These are phyloP conservation scores for Copidosoma aretas DNA, from an alignment of 2,888 invertebrate species.

Conservation along the genomic window DNA sequence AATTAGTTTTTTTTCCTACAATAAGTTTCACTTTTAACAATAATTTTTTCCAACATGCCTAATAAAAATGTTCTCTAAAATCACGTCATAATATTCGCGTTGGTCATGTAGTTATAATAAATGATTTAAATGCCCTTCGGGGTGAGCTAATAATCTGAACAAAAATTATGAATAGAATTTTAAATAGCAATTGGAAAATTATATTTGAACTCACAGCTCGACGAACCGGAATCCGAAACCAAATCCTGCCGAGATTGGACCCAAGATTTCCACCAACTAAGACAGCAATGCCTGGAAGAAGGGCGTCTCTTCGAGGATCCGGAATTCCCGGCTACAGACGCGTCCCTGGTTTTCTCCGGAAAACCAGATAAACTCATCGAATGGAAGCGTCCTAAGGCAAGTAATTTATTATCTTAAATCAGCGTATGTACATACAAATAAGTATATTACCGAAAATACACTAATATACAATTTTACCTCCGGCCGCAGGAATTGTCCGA, in stretches of 20 bases:
- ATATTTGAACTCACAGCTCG: constrained; percentile 68
- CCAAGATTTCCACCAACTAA: constrained; percentile 66
- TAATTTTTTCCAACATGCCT: no score
- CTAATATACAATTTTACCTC: background rate
- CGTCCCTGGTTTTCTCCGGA: constrained; percentile 78
- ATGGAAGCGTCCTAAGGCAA: constrained; percentile 91
- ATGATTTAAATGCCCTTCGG: no score
- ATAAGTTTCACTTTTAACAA: no score
- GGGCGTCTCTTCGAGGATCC: constrained; percentile 71
- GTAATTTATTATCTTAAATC: constrained; percentile 49
- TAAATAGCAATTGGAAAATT: no score
- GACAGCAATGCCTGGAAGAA: constrained; percentile 65
- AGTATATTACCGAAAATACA: no score
- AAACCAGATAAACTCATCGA: constrained; percentile 83
- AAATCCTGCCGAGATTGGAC: constrained; percentile 64
- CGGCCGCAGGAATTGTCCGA: constrained; percentile 78
- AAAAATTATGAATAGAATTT: no score
- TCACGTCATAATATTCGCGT: no score
- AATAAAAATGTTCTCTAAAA: no score
- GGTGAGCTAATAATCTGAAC: no score
- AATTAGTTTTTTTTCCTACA: no score
- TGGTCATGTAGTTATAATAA: no score
- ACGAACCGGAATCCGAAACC: constrained; percentile 78
- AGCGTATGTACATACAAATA: no score
- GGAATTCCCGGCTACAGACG: constrained; percentile 68